phyloP scores from a whole-genome alignment of 37 sponge, comb jelly and placozoan species.

The Geodia barretti region DNA sequence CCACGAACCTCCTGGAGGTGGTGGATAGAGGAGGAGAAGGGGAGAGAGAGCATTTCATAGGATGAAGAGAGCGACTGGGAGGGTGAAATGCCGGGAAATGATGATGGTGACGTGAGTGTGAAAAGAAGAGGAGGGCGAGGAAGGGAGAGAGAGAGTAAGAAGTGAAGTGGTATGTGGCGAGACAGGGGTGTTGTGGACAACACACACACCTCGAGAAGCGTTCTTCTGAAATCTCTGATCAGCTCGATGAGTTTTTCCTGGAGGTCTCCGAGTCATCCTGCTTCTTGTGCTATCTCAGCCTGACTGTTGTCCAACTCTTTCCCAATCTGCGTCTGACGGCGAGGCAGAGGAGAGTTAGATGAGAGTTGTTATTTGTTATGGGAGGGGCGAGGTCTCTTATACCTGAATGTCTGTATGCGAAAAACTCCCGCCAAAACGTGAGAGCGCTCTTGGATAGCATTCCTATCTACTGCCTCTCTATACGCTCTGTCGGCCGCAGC shows the following conservation, averaged over 20 bases:
- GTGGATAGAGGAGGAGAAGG: no score
- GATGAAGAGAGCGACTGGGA: no score
- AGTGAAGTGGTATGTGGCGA: not conserved
- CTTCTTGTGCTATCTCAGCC: conserved; percentile 72
- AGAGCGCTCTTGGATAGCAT: conserved; percentile 34
- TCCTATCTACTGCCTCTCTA: no score
- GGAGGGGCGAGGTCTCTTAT: not conserved
- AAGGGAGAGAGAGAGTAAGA: conserved; percentile 17
- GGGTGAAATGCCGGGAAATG: not conserved
- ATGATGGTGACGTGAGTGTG: not conserved
- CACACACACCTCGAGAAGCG: conserved; percentile 64
- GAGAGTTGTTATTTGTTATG: not conserved
- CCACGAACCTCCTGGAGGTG: conserved; percentile 68
- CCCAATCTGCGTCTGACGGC: conserved; percentile 57
- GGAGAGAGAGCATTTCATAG: not conserved
- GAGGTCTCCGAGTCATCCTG: conserved; percentile 93
- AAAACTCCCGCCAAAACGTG: conserved; percentile 79
- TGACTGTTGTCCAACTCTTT: conserved; percentile 74
- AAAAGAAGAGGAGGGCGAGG: not conserved
- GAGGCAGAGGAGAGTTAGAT: not conserved
- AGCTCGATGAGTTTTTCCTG: conserved; percentile 83
- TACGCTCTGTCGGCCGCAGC: no score
- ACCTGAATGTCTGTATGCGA: conserved; percentile 71
- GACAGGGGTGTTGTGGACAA: conserved; percentile 32
- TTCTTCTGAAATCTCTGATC: conserved; percentile 88